Conservation (phyloP, 2,113 vertebrate genomes). For the Capreolus pygargus region DNA sequence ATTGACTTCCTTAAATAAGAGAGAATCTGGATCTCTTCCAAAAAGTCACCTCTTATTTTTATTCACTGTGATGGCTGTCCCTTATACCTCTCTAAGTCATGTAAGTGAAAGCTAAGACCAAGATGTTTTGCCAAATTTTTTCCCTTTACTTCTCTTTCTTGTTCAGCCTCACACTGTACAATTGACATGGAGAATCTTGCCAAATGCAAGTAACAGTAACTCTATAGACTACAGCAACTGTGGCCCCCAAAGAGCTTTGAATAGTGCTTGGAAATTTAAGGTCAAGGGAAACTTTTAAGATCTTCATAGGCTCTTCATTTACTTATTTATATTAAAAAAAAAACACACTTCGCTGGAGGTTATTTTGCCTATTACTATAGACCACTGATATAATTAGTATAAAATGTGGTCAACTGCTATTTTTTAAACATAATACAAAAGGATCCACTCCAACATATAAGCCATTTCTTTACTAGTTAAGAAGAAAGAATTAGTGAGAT, state of each 20-base stretch:
- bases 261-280: slow-evolving; percentile 20
- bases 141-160: background rate
- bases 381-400: slow-evolving; percentile 46
- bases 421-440: slow-evolving; percentile 44
- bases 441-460: slow-evolving; percentile 13
- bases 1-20: slow-evolving; percentile 15
- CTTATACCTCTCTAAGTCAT: slow-evolving; percentile 1
- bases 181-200: slow-evolving; percentile 55
- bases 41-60: slow-evolving; percentile 53
- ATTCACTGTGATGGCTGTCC: slow-evolving; percentile 24
- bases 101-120: background rate
- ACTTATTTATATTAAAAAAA: slow-evolving; percentile 17
- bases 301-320: slow-evolving; percentile 44
- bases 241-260: slow-evolving; percentile 47
- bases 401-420: background rate
- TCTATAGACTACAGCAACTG: slow-evolving; percentile 24
- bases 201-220: slow-evolving; percentile 41
- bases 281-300: slow-evolving; percentile 29
- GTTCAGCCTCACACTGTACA: slow-evolving; percentile 45
- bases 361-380: slow-evolving; percentile 45
- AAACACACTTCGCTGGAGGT: slow-evolving; percentile 4
- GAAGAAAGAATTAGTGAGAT: slow-evolving; percentile 63
- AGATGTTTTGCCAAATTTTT: background rate
- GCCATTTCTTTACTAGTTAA: slow-evolving; percentile 61
- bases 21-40: slow-evolving; percentile 42